These are phyloP conservation scores for Phenacoccus solenopsis DNA, from an alignment of 1,140 invertebrate genomes.

Conservation along the genomic window DNA sequence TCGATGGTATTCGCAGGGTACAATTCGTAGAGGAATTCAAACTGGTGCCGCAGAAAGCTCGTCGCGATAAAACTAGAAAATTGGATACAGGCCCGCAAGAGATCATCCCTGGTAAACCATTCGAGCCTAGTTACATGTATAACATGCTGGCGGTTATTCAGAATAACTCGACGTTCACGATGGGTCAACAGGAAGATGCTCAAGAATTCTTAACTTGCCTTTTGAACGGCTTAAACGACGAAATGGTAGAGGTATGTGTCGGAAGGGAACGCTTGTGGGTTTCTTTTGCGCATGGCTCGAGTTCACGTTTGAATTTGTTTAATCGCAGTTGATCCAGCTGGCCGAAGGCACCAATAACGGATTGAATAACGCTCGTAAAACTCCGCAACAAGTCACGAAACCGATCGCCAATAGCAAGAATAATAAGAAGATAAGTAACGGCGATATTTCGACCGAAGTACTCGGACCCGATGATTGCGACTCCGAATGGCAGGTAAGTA, in stretches of 20 bases:
- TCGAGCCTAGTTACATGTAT: slow-evolving; percentile 72
- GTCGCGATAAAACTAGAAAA: slow-evolving; percentile 24
- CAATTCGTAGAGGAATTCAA: slow-evolving; percentile 37
- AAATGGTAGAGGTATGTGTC: slow-evolving; percentile 69
- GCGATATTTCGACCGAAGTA: slow-evolving; percentile 37
- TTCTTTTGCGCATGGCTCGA: no score
- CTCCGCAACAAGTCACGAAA: background rate
- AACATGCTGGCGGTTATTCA: slow-evolving; percentile 62
- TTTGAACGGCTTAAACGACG: slow-evolving; percentile 86
- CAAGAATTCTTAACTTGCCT: slow-evolving; percentile 88
- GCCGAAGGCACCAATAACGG: background rate
- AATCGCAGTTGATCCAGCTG: slow-evolving; percentile 16
- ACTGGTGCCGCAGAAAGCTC: slow-evolving; percentile 19
- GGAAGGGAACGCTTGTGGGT: no score
- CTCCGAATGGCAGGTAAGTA: slow-evolving; percentile 57
- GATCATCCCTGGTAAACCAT: slow-evolving; percentile 44
- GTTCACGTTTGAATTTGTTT: background rate
- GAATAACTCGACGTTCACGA: slow-evolving; percentile 51
- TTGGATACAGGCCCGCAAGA: slow-evolving; percentile 16
- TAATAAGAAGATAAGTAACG: slow-evolving; percentile 33
- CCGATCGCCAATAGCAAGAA: background rate
- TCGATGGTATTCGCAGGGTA: slow-evolving; percentile 41
- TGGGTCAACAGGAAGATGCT: slow-evolving; percentile 84
- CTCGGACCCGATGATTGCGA: slow-evolving; percentile 33
- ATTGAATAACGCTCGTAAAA: background rate